Base-by-base conservation (phyloP, 2,888 invertebrate genomes). In the Drosophila macrospina region DNA sequence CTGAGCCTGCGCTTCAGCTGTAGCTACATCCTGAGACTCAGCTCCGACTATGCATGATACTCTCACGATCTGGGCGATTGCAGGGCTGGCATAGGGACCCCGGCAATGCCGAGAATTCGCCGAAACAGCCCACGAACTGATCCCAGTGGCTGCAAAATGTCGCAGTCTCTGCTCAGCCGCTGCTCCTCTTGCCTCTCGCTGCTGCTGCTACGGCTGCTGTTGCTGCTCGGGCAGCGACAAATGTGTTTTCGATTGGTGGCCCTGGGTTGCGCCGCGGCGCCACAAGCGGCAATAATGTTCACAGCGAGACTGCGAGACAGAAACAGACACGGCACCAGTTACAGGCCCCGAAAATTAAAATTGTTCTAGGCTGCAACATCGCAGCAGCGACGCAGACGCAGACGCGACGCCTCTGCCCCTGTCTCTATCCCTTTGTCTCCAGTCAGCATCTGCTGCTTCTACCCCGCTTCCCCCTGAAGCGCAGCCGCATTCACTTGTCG, bases 221-320 rank as follows among this genome's bases (percentile, higher is more conserved):
- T 63, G 68, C 55, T 70, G 78, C 51, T 56, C 41, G 47, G 39
- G 59, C 72, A 62, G 80, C 86, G 85, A 86, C 86, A 86, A 86
- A 86, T 86, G 86, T 87, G 86, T 86, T 86, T 86, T 86, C 86
- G 81, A 86, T 86, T 86, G 86, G 78, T 71, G 72, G 51, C 64
- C 75, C 69, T 61, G 55, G 66, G 60, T 20, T 20, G 20, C 20
- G 20, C 37, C 61, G 72, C 65, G 81, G 82, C 82, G 84, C 80
- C 86, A 88, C 66, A 73, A 78, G 73, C 88, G 69, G 71, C 74
- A 70, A 74, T 77, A 76, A 68, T 74, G 74, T 68, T 67, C 80
- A 69, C 60, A 57, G 60, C 69, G 37, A 15, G 15, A 28, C 51
- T 16, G 8, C 5, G 28, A 2, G 51, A 54, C 41, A 54, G 56